phyloP scores from a whole-genome alignment of 1,140 invertebrate genomes.

The Drosophila biarmipes region DNA sequence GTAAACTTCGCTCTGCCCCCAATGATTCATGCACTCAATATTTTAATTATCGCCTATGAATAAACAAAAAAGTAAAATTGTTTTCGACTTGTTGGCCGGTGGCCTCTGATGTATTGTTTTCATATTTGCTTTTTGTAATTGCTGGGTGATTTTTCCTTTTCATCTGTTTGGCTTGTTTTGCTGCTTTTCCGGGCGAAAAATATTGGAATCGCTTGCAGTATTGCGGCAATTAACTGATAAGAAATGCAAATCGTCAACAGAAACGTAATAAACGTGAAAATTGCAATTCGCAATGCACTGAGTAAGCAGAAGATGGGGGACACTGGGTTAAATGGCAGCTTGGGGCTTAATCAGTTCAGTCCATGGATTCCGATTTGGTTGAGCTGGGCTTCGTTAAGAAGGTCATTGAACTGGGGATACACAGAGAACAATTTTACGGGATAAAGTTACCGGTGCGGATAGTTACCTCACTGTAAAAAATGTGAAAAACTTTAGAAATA shows the following conservation, averaged over 20 bases:
- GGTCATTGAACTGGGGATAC: slow-evolving; percentile 3
- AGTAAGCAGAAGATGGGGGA: neutral
- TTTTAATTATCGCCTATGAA: slow-evolving; percentile 67
- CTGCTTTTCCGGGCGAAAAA: slow-evolving; percentile 15
- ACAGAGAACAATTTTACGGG: no score
- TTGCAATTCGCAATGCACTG: slow-evolving; percentile 19
- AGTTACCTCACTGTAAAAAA: no score
- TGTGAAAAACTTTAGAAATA: no score
- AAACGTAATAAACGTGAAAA: slow-evolving; percentile 13
- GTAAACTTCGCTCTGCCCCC: neutral
- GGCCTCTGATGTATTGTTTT: slow-evolving; percentile 15
- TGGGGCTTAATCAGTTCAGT: neutral
- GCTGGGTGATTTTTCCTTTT: slow-evolving; percentile 2
- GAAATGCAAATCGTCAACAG: slow-evolving; percentile 57
- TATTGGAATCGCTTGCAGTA: slow-evolving; percentile 27
- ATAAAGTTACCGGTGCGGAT: no score
- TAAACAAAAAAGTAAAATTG: slow-evolving; percentile 53
- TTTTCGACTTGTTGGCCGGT: slow-evolving; percentile 57
- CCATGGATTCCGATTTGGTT: neutral
- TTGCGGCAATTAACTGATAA: slow-evolving; percentile 72
- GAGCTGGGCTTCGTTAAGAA: neutral
- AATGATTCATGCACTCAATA: slow-evolving; percentile 66
- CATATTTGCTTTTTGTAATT: slow-evolving; percentile 2
- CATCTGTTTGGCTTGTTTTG: slow-evolving; percentile 14
- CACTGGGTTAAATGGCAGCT: slow-evolving; percentile 28